Evolutionary conservation across 2,113 vertebrate species (phyloP), one percentile per base, ranked within the genome.

Genomic region (Xenopus borealis): DNA sequence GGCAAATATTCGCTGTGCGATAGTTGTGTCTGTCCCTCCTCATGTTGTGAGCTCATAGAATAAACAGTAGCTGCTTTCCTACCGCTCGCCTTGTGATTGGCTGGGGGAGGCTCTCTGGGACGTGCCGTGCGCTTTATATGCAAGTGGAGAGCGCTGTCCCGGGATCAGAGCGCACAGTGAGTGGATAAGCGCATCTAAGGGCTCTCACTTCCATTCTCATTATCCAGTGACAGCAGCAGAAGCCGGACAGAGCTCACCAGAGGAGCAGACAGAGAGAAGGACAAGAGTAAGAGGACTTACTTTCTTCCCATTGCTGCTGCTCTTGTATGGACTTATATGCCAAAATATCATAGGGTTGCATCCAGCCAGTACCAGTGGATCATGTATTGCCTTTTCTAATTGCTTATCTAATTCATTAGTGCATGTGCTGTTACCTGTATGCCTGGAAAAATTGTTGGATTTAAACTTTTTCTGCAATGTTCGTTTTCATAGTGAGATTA

Each of bases 21-120:
- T 84, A 83, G 86, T 71, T 72, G 55, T 78, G 72, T 86, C 83
- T 79, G 3, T 50, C 47, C 82, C 81, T 84, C 81, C 58, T 69
- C 66, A 63, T 83, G 85, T 84, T 85, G 89, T 92, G 91, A 93
- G 88, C 91, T 92, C 87, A 90, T 85, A 81, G 74, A 72, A 82
- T 73, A 84, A 81, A 86, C 63, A 82, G 87, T 81, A 75, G 85
- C 86, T 81, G 14, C 40, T 65, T 57, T 61, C 63, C 72, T 68
- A 58, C 77, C 58, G 14, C 27, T 10, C 65, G 1, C 45, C 1
- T 13, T 44, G 7, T 65, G 57, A 76, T 68, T 55, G 71, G 74
- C 71, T 44, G 47, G 19, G 23, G n/a, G 63, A 13, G 52, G 53
- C 23, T 18, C 12, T 16, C 46, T 68, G 80, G 78, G 62, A 69